Conservation (phyloP, 2,888 invertebrate genomes). For the Tyria jacobaeae region DNA sequence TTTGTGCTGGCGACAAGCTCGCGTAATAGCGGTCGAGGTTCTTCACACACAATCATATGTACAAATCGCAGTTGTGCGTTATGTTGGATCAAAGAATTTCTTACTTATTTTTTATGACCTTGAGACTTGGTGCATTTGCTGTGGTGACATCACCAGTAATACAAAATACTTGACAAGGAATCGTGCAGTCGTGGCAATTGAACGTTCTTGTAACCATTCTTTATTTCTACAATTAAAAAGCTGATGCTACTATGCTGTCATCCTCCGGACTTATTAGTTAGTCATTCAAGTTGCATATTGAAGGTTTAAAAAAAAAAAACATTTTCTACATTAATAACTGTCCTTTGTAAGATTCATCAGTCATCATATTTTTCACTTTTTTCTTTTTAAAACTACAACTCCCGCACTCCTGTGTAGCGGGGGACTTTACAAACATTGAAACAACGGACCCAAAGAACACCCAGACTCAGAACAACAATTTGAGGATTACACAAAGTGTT, state of each 20-base stretch:
- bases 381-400: no score
- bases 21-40: slow-evolving; percentile 78
- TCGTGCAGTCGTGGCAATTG: slow-evolving; percentile 54
- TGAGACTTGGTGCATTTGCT: slow-evolving; percentile 60
- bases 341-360: no score
- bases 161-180: slow-evolving; percentile 52
- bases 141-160: slow-evolving; percentile 68
- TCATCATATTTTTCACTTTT: no score
- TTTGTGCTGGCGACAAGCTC: slow-evolving; percentile 62
- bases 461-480: no score
- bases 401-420: no score
- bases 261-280: slow-evolving; percentile 31
- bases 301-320: neutral
- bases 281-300: slow-evolving; percentile 1
- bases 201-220: slow-evolving; percentile 43
- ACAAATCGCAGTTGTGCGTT: slow-evolving; percentile 47
- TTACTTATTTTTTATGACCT: slow-evolving; percentile 58
- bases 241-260: slow-evolving; percentile 44
- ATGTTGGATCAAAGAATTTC: slow-evolving; percentile 47
- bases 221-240: slow-evolving; percentile 39
- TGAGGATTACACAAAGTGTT: no score
- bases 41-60: slow-evolving; percentile 63
- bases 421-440: no score
- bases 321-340: no score
- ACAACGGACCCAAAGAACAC: no score